Conservation (phyloP, 2,113 vertebrate species). For the Archilochus colubris region DNA sequence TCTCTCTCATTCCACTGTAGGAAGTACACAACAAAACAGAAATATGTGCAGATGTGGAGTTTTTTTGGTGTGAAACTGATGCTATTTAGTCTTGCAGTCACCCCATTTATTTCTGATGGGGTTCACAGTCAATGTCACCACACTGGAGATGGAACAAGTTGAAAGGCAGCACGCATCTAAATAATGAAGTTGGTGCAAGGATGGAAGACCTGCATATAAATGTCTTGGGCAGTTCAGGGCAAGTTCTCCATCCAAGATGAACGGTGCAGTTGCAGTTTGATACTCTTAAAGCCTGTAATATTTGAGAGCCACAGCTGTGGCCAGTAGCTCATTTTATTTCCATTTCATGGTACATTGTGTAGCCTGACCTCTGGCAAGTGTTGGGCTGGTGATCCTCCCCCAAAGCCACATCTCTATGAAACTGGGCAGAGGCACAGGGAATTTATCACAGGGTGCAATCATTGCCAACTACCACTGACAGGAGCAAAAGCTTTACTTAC, state of each 20-base stretch:
- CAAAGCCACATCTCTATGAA: not conserved
- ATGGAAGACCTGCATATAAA: not conserved
- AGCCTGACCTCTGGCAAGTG: not conserved
- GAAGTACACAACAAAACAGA: conserved; percentile 16
- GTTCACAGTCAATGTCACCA: not conserved
- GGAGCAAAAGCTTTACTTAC: not conserved
- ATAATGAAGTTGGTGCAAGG: not conserved
- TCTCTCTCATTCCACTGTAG: conserved; percentile 39
- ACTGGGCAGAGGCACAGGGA: not conserved
- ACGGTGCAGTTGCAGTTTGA: not conserved
- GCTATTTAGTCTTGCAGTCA: not conserved
- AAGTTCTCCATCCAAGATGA: not conserved
- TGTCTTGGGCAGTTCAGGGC: not conserved
- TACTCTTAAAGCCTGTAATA: not conserved
- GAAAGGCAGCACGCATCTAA: not conserved
- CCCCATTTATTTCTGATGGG: not conserved
- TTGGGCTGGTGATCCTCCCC: not conserved
- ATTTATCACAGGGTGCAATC: not conserved
- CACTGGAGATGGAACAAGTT: not conserved
- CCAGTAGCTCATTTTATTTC: not conserved
- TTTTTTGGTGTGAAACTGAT: not conserved
- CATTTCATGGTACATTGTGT: not conserved
- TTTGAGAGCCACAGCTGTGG: not conserved
- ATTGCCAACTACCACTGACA: not conserved
- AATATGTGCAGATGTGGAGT: not conserved